Conservation (phyloP, 2,888 invertebrate species). For the Anorthoa munda region DNA sequence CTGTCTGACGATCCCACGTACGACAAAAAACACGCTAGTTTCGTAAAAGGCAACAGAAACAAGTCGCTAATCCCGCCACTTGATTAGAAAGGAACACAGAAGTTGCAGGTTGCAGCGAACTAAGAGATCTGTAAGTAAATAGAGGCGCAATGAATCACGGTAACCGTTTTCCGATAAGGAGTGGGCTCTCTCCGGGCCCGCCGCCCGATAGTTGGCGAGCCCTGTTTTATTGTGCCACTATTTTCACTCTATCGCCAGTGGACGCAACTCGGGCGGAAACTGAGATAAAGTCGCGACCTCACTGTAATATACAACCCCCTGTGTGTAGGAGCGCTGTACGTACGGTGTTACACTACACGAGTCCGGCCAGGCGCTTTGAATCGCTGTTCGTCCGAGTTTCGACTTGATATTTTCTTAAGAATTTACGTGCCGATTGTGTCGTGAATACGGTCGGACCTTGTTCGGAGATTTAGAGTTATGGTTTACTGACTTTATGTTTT, state of each 20-base stretch:
- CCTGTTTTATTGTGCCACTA: slow-evolving; percentile 89
- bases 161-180: slow-evolving; percentile 83
- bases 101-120: slow-evolving; percentile 71
- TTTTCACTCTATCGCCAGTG: slow-evolving; percentile 87
- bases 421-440: slow-evolving; percentile 56
- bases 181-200: slow-evolving; percentile 74
- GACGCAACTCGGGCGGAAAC: slow-evolving; percentile 88
- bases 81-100: slow-evolving; percentile 49
- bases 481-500: slow-evolving; percentile 35
- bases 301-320: slow-evolving; percentile 83
- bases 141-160: slow-evolving; percentile 86
- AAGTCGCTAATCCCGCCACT: slow-evolving; percentile 19
- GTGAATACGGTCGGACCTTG: slow-evolving; percentile 33
- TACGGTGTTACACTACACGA: slow-evolving; percentile 55
- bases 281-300: slow-evolving; percentile 88
- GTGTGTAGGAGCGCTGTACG: slow-evolving; percentile 61
- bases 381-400: slow-evolving; percentile 56
- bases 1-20: not conserved
- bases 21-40: not conserved
- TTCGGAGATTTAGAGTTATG: slow-evolving; percentile 49
- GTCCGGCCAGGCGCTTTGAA: slow-evolving; percentile 66
- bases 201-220: slow-evolving; percentile 81
- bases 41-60: slow-evolving; percentile 9
- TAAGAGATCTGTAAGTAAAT: slow-evolving; percentile 81
- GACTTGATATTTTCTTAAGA: slow-evolving; percentile 62